These are phyloP conservation scores for Pollimyrus isidori DNA, from an alignment of 2,113 vertebrate genomes.

Conservation along the genomic window DNA sequence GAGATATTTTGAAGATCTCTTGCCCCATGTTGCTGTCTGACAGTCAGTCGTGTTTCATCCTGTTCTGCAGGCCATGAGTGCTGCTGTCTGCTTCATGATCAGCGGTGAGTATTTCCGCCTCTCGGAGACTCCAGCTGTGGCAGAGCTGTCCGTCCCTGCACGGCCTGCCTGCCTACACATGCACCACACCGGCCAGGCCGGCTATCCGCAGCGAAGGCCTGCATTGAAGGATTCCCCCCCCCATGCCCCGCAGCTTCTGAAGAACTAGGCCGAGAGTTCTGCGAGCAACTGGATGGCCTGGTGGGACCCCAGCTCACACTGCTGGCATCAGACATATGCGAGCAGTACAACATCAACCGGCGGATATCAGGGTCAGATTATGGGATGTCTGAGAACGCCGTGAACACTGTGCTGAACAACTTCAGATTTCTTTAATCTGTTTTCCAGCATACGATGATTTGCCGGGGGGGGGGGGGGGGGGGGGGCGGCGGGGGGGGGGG, in stretches of 20 bases:
- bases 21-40: background rate
- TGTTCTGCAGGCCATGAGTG: slow-evolving; percentile 88
- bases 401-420: background rate
- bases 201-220: background rate
- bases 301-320: slow-evolving; percentile 95
- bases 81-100: slow-evolving; percentile 95
- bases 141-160: background rate
- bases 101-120: slow-evolving; percentile 65
- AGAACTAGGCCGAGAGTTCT: slow-evolving; percentile 82
- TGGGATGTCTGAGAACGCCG: background rate
- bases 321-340: slow-evolving; percentile 93
- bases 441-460: background rate
- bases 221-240: background rate
- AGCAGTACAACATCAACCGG: slow-evolving; percentile 94
- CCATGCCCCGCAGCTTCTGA: slow-evolving; percentile 60
- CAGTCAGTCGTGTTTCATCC: slow-evolving; percentile 2
- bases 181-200: background rate
- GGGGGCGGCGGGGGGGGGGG: too few species aligned
- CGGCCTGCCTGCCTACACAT: background rate
- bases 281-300: slow-evolving; percentile 81
- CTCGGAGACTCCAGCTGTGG: background rate
- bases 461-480: too few species aligned
- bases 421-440: background rate
- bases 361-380: slow-evolving; percentile 75
- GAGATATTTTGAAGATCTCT: background rate